Evolutionary conservation across 2,797 vertebrate species (phyloP).

Genomic region (Momotus momota): DNA sequence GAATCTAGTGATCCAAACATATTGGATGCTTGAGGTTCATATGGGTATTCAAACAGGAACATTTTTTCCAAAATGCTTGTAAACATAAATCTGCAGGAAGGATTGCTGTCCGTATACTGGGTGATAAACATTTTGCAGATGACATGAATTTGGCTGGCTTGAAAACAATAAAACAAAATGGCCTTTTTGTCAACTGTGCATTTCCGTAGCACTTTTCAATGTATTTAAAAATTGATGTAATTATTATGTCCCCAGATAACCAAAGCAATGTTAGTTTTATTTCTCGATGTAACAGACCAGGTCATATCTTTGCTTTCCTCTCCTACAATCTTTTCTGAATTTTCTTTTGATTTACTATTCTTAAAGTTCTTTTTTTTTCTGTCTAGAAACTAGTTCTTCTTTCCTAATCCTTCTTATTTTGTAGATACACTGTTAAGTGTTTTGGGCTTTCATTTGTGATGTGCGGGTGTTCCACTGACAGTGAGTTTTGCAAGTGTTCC

Average conservation of each 20-base stretch:
- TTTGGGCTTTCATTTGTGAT: background rate
- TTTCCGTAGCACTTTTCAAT: background rate
- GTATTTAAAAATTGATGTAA: background rate
- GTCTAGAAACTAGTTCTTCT: background rate
- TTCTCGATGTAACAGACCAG: background rate
- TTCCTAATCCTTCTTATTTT: background rate
- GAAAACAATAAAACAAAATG: background rate
- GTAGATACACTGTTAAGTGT: background rate
- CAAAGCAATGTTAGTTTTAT: background rate
- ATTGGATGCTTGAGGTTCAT: constrained; percentile 12
- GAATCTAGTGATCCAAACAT: background rate
- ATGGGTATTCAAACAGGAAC: constrained; percentile 11
- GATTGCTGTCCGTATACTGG: constrained; percentile 24
- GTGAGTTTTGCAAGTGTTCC: background rate
- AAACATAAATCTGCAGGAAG: constrained; percentile 41
- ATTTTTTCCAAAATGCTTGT: constrained; percentile 37
- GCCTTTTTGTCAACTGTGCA: background rate
- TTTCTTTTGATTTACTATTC: background rate
- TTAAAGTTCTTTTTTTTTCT: background rate
- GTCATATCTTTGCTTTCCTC: background rate
- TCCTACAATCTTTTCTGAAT: background rate
- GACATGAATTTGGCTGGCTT: constrained; percentile 31
- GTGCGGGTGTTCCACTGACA: background rate
- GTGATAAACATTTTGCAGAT: constrained; percentile 26
- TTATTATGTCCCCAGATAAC: background rate